Evolutionary conservation across 2,113 vertebrate genomes (phyloP).

Genomic region (Amblyopsis rosae): DNA sequence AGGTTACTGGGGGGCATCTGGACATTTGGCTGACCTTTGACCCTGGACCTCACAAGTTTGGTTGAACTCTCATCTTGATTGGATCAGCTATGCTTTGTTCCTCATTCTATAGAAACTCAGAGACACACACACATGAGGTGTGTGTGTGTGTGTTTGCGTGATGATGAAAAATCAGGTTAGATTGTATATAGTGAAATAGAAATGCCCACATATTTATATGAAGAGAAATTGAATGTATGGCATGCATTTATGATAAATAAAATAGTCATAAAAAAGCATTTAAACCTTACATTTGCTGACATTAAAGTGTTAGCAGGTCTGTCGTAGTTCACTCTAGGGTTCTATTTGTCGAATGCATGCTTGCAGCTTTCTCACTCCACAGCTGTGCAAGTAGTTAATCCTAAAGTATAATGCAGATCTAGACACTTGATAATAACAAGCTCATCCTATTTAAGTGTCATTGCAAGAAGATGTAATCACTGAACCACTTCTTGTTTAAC

Average conservation of each 20-base stretch:
- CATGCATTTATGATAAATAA: not conserved
- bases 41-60: constrained; percentile 52
- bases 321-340: constrained; percentile 4
- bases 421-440: constrained; percentile 59
- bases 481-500: constrained; percentile 30
- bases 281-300: constrained; percentile 11
- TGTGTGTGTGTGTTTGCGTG: not conserved
- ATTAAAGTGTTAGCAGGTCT: constrained; percentile 4
- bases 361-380: constrained; percentile 30
- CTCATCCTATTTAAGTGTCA: constrained; percentile 43
- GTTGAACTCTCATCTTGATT: constrained; percentile 50
- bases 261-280: not conserved
- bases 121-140: constrained; percentile 1
- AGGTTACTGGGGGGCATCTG: constrained; percentile 68
- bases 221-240: too few relatives aligned
- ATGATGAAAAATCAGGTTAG: not conserved
- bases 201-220: too few relatives aligned
- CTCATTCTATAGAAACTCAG: constrained; percentile 28
- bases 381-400: constrained; percentile 68
- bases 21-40: constrained; percentile 67
- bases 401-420: constrained; percentile 40
- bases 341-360: constrained; percentile 13
- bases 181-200: not conserved
- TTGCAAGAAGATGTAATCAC: constrained; percentile 57
- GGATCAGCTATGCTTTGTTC: constrained; percentile 49